These are phyloP conservation scores for Camponotus floridanus DNA, from an alignment of 1,140 invertebrate species.

Conservation along the genomic window DNA sequence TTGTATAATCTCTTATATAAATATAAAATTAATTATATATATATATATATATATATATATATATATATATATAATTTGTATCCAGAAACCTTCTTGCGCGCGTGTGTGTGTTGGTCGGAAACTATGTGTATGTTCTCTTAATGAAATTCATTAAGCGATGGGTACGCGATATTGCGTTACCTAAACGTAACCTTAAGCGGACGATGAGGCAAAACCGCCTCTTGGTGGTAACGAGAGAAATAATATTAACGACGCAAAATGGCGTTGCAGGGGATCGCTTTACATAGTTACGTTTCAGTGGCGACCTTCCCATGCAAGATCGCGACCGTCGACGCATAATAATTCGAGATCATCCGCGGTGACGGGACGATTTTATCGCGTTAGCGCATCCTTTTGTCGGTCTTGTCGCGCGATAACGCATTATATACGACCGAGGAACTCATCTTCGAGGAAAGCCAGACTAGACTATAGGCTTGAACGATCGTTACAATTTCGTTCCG, in stretches of 20 bases:
- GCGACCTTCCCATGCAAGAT: constrained; percentile 43
- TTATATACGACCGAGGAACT: constrained; percentile 6
- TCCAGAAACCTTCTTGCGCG: not conserved
- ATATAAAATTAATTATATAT: too few species aligned
- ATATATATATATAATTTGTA: not conserved
- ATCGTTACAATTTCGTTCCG: constrained; percentile 17
- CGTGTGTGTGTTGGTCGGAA: not conserved
- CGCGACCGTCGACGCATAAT: constrained; percentile 68
- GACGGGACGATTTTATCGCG: constrained; percentile 64
- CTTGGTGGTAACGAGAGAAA: constrained; percentile 48
- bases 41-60: too few species aligned
- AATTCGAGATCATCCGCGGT: constrained; percentile 64
- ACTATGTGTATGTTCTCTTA: not conserved
- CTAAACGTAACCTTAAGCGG: not conserved
- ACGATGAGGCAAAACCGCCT: constrained; percentile 36
- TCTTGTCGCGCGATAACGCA: constrained; percentile 37
- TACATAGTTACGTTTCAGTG: constrained; percentile 42
- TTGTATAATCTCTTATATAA: too few species aligned
- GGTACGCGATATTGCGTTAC: constrained; percentile 22
- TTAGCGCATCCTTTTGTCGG: constrained; percentile 62
- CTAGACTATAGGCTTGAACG: not conserved
- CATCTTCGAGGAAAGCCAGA: not conserved
- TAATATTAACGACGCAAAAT: constrained; percentile 59
- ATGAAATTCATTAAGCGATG: constrained; percentile 15
- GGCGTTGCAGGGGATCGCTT: constrained; percentile 50